These are phyloP conservation scores for Meriones psammophilus DNA, from an alignment of 2,797 vertebrate genomes.

Conservation along the genomic window DNA sequence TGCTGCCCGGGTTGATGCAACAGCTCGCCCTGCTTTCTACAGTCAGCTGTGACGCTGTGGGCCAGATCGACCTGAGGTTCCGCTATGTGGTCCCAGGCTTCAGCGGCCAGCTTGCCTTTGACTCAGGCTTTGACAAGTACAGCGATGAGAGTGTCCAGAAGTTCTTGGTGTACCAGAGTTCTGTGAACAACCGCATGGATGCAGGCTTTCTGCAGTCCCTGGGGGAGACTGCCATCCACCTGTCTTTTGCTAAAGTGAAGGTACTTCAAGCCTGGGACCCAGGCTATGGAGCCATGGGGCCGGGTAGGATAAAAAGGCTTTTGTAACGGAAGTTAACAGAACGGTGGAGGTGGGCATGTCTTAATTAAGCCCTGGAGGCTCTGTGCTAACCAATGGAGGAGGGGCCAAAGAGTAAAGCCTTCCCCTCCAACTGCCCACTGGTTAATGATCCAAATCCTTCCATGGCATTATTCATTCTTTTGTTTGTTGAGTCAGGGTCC, in stretches of 20 bases:
- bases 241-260: constrained; percentile 90
- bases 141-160: constrained; percentile 86
- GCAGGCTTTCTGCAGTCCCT: constrained; percentile 89
- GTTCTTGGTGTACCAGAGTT: constrained; percentile 86
- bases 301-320: neutral
- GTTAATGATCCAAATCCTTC: neutral
- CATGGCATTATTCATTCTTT: neutral
- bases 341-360: neutral
- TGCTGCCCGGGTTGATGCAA: constrained; percentile 89
- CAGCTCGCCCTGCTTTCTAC: constrained; percentile 86
- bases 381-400: neutral
- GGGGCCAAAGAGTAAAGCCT: neutral
- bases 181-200: constrained; percentile 88
- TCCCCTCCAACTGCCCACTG: neutral
- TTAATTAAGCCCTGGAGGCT: neutral
- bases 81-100: constrained; percentile 87
- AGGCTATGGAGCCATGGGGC: neutral
- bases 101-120: constrained; percentile 82
- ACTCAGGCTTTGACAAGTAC: constrained; percentile 90
- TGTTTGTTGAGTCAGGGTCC: neutral
- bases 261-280: constrained; percentile 84
- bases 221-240: constrained; percentile 84
- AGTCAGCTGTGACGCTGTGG: constrained; percentile 88
- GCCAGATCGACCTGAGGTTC: constrained; percentile 79
- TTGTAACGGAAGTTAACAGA: too few species aligned